phyloP scores from a whole-genome alignment of 2,797 vertebrate species.

The Phrynocephalus forsythii region DNA sequence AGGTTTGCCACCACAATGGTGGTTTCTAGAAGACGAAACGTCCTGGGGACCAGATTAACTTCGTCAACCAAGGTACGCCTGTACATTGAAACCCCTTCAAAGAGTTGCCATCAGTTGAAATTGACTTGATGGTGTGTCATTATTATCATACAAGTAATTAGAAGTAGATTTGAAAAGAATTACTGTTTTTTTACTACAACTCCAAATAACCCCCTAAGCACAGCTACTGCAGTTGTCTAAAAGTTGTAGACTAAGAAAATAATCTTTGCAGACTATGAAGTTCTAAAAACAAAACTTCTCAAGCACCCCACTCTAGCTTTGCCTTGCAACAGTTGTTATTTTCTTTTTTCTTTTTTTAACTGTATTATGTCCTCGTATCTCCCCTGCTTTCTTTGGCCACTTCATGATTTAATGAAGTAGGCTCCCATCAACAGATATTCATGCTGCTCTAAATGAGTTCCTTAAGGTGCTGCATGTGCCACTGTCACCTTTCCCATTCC shows the following conservation, averaged over 20 bases:
- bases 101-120: too few relatives aligned
- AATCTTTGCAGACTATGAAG: background rate
- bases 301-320: background rate
- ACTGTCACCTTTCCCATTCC: background rate
- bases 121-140: too few relatives aligned
- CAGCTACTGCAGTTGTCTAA: background rate
- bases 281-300: slow-evolving; percentile 1
- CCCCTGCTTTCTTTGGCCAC: background rate
- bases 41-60: too few relatives aligned
- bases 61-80: too few relatives aligned
- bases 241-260: background rate
- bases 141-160: too few relatives aligned
- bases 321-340: background rate
- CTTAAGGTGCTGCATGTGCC: background rate
- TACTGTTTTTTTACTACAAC: too few relatives aligned
- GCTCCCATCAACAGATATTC: background rate
- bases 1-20: too few relatives aligned
- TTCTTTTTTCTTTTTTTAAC: background rate
- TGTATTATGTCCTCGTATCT: too few relatives aligned
- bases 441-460: background rate
- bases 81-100: too few relatives aligned
- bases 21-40: too few relatives aligned
- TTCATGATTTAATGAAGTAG: slow-evolving; percentile 19
- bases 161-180: too few relatives aligned
- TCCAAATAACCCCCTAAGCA: too few relatives aligned